phyloP scores from a whole-genome alignment of 1,140 invertebrate genomes.

The Rhysida immarginata region DNA sequence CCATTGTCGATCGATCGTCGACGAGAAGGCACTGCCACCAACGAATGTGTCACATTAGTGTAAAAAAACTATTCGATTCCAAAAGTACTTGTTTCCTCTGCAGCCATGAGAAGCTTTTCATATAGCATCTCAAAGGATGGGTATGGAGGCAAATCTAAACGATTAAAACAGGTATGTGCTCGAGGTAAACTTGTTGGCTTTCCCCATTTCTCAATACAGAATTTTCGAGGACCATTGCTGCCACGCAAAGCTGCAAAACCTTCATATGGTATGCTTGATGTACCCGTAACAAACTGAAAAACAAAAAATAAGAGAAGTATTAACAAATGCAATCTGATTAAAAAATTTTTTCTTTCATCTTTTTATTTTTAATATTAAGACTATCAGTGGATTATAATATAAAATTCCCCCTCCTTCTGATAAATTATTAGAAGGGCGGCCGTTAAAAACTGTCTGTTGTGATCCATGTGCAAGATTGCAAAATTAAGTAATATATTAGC shows the following conservation, averaged over 20 bases:
- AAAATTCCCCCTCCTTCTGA: too few species aligned
- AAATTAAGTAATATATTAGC: too few species aligned
- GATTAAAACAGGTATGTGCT: constrained; percentile 95
- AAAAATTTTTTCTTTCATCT: too few species aligned
- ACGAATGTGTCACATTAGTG: not conserved
- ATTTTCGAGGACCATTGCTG: constrained; percentile 85
- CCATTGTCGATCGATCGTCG: too few species aligned
- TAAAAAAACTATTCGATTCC: constrained; percentile 63
- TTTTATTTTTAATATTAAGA: too few species aligned
- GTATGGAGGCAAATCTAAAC: constrained; percentile 88
- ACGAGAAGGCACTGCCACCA: constrained; percentile 6
- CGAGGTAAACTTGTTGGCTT: constrained; percentile 81
- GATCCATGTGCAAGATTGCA: too few species aligned
- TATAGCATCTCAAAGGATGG: constrained; percentile 80
- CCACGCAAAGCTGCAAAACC: constrained; percentile 88
- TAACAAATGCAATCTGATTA: too few species aligned
- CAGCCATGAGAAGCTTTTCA: constrained; percentile 84
- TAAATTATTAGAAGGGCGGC: too few species aligned
- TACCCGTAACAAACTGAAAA: constrained; percentile 80
- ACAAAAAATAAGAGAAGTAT: not conserved
- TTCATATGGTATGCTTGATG: constrained; percentile 92
- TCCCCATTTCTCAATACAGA: constrained; percentile 98
- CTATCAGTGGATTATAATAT: too few species aligned
- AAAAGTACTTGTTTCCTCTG: constrained; percentile 94
- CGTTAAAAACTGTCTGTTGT: too few species aligned